These are phyloP conservation scores for Adelognathus sp. DNA, from an alignment of 2,888 invertebrate genomes.

Conservation along the genomic window DNA sequence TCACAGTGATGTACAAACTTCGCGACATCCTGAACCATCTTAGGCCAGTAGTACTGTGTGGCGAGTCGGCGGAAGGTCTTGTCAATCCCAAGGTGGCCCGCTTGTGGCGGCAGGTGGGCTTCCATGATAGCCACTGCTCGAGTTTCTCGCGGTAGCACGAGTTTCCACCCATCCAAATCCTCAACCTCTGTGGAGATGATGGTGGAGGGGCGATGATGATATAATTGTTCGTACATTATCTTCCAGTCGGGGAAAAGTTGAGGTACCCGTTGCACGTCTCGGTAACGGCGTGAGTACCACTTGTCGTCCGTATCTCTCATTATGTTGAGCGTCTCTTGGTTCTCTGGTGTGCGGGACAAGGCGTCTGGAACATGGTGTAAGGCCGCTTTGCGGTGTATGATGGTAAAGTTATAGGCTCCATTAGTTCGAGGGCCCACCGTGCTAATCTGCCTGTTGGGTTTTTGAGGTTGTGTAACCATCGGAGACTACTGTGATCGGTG, in stretches of 20 bases:
- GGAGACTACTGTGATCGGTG: too few species aligned
- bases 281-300: background rate
- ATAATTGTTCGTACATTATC: background rate
- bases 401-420: conserved; percentile 41
- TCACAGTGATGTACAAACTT: conserved; percentile 8
- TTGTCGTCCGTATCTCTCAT: background rate
- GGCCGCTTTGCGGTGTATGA: too few species aligned
- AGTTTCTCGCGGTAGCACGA: background rate
- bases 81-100: conserved; percentile 24
- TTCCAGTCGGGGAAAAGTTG: background rate
- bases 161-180: background rate
- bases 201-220: background rate
- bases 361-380: conserved; percentile 49
- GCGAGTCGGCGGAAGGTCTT: conserved; percentile 29
- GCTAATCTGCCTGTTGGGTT: conserved; percentile 13
- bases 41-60: conserved; percentile 17
- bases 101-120: background rate
- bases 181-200: background rate
- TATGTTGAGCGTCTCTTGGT: background rate
- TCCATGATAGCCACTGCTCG: background rate
- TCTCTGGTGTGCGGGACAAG: conserved; percentile 28
- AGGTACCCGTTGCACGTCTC: background rate
- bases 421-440: conserved; percentile 57
- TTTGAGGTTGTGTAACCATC: conserved; percentile 49
- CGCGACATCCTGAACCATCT: conserved; percentile 4